A percentile compares a stretch with the other conserved stretches of the same genome.
Evolutionary conservation across 2,888 invertebrate genomes (phyloP).

Genomic region (Polyommatus icarus): DNA sequence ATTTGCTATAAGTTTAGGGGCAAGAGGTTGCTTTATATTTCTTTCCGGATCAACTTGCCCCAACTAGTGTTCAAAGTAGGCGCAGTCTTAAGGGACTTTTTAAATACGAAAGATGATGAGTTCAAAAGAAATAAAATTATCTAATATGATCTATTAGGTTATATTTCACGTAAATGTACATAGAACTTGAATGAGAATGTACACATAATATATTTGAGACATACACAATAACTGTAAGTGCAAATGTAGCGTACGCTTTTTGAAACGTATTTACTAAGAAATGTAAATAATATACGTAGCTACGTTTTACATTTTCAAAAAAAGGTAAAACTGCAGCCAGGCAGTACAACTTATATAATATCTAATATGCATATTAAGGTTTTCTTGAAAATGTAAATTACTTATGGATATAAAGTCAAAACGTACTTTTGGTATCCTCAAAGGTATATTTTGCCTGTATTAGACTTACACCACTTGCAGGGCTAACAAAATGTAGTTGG

Average conservation of each 20-base stretch:
- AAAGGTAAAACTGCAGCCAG: not conserved
- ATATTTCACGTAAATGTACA: conserved; percentile 2
- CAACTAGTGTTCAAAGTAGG: not conserved
- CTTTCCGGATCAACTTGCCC: not conserved
- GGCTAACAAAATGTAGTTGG: not conserved
- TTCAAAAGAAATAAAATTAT: conserved; percentile 10
- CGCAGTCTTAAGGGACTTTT: not conserved
- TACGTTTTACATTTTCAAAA: not conserved
- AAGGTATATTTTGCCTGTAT: not conserved
- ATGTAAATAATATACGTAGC: not conserved
- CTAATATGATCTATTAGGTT: not conserved
- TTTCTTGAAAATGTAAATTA: not conserved
- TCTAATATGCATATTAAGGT: not conserved
- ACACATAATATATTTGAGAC: not conserved
- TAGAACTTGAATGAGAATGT: not conserved
- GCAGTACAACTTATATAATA: not conserved
- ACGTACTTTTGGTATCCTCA: not conserved
- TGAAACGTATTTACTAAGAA: not conserved
- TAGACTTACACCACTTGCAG: not conserved
- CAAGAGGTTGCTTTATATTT: not conserved
- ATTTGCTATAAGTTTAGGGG: not conserved
- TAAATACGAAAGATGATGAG: conserved; percentile 4
- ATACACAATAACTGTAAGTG: not conserved
- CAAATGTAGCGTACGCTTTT: not conserved
- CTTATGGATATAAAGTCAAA: not conserved